Evolutionary conservation across 2,797 vertebrate species (phyloP).

Genomic region (Acanthurus leucopareius): DNA sequence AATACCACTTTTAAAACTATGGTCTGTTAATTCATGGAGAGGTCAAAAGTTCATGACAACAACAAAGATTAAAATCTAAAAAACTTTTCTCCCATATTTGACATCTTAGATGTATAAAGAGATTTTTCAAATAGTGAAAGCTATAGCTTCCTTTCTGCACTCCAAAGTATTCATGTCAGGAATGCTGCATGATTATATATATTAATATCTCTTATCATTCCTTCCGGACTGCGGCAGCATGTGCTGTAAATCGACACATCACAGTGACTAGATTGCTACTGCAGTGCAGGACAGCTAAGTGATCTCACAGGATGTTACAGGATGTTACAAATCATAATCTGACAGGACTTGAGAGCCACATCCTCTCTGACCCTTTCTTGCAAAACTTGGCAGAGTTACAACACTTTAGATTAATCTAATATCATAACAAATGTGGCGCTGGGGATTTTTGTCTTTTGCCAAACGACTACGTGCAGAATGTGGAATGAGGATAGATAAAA

Average conservation of each 20-base stretch:
- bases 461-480: neutral
- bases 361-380: slow-evolving; percentile 42
- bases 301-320: slow-evolving; percentile 58
- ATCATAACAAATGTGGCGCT: slow-evolving; percentile 11
- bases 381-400: slow-evolving; percentile 17
- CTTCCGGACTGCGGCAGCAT: slow-evolving; percentile 42
- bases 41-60: slow-evolving; percentile 14
- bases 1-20: slow-evolving; percentile 38
- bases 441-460: neutral
- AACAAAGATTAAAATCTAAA: neutral
- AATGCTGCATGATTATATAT: slow-evolving; percentile 53
- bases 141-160: slow-evolving; percentile 40
- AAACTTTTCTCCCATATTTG: slow-evolving; percentile 9
- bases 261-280: slow-evolving; percentile 27
- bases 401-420: slow-evolving; percentile 27
- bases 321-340: slow-evolving; percentile 62
- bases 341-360: slow-evolving; percentile 32
- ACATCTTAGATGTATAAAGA: slow-evolving; percentile 5
- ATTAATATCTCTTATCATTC: slow-evolving; percentile 65
- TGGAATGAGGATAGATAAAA: neutral
- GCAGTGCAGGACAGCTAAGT: slow-evolving; percentile 23
- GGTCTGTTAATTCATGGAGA: slow-evolving; percentile 27
- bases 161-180: slow-evolving; percentile 54
- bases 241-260: slow-evolving; percentile 66
- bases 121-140: slow-evolving; percentile 45